Percentiles rank a stretch among this genome's conserved stretches.
phyloP scores from a whole-genome alignment of 2,888 invertebrate species.

The Pseudolycoriella hygida region DNA sequence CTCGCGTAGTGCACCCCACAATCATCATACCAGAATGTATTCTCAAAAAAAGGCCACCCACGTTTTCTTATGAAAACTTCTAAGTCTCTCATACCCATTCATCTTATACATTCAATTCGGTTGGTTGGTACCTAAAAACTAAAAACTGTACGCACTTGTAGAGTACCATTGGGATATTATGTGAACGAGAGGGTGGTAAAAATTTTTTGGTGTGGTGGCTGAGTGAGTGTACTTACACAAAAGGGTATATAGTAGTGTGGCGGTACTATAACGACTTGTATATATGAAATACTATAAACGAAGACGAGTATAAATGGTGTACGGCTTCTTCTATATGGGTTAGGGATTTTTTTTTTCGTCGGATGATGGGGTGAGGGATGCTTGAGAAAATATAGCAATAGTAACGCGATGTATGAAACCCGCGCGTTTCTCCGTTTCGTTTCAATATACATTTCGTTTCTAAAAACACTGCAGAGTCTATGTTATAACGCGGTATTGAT shows the following conservation, averaged over 20 bases:
- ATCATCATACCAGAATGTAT: no score
- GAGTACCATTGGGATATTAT: constrained; percentile 1
- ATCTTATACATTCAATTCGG: not conserved
- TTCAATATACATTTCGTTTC: constrained; percentile 5
- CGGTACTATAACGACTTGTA: not conserved
- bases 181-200: not conserved
- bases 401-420: not conserved
- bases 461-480: constrained; percentile 8
- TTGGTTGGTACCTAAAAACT: constrained; percentile 1
- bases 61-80: not conserved
- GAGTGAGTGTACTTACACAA: no score
- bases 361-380: not conserved
- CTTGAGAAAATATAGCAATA: constrained; percentile 1
- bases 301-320: not conserved
- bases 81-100: not conserved
- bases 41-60: no score
- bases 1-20: no score
- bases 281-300: not conserved
- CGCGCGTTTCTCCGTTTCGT: constrained; percentile 1
- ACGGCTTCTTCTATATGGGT: not conserved
- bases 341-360: not conserved
- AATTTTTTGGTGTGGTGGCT: no score
- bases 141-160: constrained; percentile 4
- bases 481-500: constrained; percentile 11
- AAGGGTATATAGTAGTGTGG: not conserved